Percentiles rank a stretch among this genome's conserved stretches.
Conservation (phyloP, 2,113 vertebrate species). For the Blennius ocellaris region DNA sequence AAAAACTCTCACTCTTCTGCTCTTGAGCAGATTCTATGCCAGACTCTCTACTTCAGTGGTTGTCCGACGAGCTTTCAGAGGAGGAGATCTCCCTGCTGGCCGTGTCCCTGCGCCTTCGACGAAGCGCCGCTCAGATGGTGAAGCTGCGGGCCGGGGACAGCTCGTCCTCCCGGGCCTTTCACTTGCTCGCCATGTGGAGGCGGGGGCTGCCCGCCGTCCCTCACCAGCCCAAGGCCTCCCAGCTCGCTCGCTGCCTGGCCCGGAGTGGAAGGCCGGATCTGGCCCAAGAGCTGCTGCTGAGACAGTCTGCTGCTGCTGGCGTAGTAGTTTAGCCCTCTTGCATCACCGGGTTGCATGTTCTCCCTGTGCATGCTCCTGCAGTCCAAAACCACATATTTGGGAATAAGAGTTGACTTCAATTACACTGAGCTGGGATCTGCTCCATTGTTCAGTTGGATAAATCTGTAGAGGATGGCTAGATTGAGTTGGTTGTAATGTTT, state of each 20-base stretch:
- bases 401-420: no score
- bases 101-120: conserved; percentile 79
- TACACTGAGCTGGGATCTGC: no score
- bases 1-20: no score
- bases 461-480: no score
- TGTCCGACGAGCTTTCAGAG: conserved; percentile 71
- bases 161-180: conserved; percentile 83
- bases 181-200: conserved; percentile 88
- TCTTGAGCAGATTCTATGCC: conserved; percentile 66
- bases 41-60: conserved; percentile 76
- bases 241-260: conserved; percentile 83
- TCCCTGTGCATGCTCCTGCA: no score
- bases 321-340: no score
- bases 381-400: no score
- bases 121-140: conserved; percentile 86
- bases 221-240: conserved; percentile 77
- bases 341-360: no score
- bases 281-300: conserved; percentile 77
- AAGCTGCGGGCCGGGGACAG: conserved; percentile 83
- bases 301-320: no score
- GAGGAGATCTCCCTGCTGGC: conserved; percentile 76
- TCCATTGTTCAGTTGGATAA: no score
- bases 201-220: conserved; percentile 82
- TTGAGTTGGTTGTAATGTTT: not conserved
- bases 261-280: conserved; percentile 87